Percentiles rank a stretch among this genome's conserved stretches.
Evolutionary conservation across 2,888 invertebrate species (phyloP).

Genomic region (Hyposoter didymator): DNA sequence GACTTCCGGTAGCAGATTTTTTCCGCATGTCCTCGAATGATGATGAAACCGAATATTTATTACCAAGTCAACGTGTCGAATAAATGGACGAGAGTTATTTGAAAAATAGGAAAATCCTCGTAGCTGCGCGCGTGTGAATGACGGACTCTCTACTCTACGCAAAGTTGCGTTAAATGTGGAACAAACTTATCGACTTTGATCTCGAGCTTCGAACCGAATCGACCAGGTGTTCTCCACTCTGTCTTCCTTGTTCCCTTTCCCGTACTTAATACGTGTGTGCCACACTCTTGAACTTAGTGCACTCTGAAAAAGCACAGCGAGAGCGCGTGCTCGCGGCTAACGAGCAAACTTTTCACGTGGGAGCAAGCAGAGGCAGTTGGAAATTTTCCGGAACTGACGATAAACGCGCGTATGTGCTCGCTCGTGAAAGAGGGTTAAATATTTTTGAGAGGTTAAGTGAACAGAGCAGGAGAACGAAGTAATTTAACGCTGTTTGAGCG

Average conservation of each 20-base stretch:
- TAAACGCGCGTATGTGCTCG: not conserved
- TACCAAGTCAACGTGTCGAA: not conserved
- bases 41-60: slow-evolving; percentile 51
- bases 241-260: not conserved
- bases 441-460: slow-evolving; percentile 13
- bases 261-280: slow-evolving; percentile 46
- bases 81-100: not conserved
- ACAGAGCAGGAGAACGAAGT: not conserved
- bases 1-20: slow-evolving; percentile 29
- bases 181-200: slow-evolving; percentile 23
- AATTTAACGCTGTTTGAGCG: not conserved
- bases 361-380: not conserved
- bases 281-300: slow-evolving; percentile 41
- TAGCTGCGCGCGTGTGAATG: not conserved
- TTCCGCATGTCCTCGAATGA: slow-evolving; percentile 22
- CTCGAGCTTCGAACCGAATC: slow-evolving; percentile 24
- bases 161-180: slow-evolving; percentile 3
- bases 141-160: not conserved
- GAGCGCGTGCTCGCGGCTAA: not conserved
- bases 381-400: slow-evolving; percentile 1
- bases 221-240: slow-evolving; percentile 17
- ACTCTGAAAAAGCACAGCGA: not conserved
- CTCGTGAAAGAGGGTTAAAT: slow-evolving; percentile 6
- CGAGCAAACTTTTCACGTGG: slow-evolving; percentile 5
- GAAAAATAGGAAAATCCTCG: not conserved